phyloP scores from a whole-genome alignment of 2,888 invertebrate species.

The Girardia tigrina region DNA sequence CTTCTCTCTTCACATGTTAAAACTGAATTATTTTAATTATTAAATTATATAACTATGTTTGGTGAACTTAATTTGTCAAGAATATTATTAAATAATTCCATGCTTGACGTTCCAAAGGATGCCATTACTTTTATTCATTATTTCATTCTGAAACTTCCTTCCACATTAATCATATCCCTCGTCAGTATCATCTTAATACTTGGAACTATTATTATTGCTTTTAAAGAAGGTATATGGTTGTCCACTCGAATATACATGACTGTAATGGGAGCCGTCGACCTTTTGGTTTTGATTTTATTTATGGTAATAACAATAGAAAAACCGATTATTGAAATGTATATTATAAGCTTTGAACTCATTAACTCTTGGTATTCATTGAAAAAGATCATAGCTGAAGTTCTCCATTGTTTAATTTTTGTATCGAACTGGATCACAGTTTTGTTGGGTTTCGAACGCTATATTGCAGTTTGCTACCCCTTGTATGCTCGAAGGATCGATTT shows the following conservation, averaged over 20 bases:
- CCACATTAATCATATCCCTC: background rate
- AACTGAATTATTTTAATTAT: too few species aligned
- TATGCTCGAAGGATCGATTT: constrained; percentile 6
- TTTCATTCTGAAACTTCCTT: background rate
- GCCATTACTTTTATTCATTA: too few species aligned
- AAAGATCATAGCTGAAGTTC: constrained; percentile 15
- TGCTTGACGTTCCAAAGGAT: too few species aligned
- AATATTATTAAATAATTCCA: too few species aligned
- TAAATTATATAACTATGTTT: too few species aligned
- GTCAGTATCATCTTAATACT: background rate
- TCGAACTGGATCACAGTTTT: constrained; percentile 32
- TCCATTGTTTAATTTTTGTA: constrained; percentile 2
- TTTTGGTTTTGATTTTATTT: background rate
- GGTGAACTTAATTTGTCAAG: too few species aligned
- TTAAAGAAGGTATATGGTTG: background rate
- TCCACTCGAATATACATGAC: background rate
- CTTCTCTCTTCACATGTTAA: too few species aligned
- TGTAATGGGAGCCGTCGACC: background rate
- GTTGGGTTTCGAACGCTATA: constrained; percentile 30
- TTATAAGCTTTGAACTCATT: background rate
- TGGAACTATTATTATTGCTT: background rate
- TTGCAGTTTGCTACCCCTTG: constrained; percentile 30
- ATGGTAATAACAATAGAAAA: background rate
- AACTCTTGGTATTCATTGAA: background rate
- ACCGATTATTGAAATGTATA: background rate